Percentiles rank a stretch among this genome's conserved stretches.
These are phyloP conservation scores for Butorides virescens DNA, from an alignment of 2,113 vertebrate genomes.

Conservation along the genomic window DNA sequence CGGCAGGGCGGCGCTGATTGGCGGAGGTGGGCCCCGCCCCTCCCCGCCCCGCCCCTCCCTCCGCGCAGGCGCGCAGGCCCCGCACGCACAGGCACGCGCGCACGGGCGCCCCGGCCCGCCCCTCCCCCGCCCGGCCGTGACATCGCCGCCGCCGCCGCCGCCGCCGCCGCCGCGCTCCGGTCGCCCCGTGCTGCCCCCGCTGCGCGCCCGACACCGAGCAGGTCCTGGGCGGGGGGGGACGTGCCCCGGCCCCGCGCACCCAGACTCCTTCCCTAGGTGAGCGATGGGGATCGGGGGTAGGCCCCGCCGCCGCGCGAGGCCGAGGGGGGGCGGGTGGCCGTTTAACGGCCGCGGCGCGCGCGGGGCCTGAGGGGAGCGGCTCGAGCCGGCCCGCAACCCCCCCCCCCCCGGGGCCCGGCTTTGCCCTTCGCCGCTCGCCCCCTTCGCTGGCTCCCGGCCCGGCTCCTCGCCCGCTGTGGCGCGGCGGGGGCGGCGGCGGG, in stretches of 20 bases:
- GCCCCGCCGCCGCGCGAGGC: neutral
- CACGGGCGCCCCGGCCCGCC: neutral
- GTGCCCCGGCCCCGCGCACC: neutral
- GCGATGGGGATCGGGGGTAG: neutral
- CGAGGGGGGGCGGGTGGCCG: neutral
- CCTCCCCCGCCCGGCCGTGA: neutral
- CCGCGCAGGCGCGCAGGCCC: neutral
- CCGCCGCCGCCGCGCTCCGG: neutral
- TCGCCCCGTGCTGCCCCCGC: neutral
- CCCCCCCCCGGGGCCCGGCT: neutral
- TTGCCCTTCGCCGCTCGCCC: neutral
- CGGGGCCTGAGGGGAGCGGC: neutral
- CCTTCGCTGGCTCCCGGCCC: neutral
- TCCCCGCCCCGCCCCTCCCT: neutral
- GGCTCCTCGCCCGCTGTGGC: neutral
- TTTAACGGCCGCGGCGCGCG: neutral
- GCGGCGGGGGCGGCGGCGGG: neutral
- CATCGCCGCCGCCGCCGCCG: neutral
- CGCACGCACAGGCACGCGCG: neutral
- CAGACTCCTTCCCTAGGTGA: neutral
- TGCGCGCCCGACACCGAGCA: neutral
- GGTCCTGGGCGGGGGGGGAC: neutral
- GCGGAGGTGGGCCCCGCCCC: neutral
- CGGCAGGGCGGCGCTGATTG: neutral
- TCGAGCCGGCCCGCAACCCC: neutral